These are phyloP conservation scores for Halichoerus grypus DNA, from an alignment of 2,113 vertebrate genomes.

Conservation along the genomic window DNA sequence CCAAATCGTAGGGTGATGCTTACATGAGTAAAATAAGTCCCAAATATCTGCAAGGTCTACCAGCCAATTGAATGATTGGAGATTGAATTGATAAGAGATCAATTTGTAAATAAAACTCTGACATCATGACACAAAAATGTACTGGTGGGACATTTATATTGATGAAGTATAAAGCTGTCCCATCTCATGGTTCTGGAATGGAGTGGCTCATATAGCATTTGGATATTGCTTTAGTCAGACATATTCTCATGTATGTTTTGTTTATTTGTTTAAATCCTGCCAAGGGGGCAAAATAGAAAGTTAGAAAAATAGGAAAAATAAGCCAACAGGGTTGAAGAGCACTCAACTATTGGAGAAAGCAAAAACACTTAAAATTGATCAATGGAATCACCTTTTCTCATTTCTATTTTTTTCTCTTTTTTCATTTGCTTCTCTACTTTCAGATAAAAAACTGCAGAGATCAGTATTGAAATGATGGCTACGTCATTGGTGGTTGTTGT, in stretches of 20 bases:
- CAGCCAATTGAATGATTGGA: not conserved
- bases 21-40: slow-evolving; percentile 59
- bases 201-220: not conserved
- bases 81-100: slow-evolving; percentile 50
- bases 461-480: not conserved
- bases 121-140: slow-evolving; percentile 64
- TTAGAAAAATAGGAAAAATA: slow-evolving; percentile 50
- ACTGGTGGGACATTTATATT: slow-evolving; percentile 63
- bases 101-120: slow-evolving; percentile 71
- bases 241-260: not conserved
- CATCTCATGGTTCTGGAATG: slow-evolving; percentile 20
- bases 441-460: not conserved
- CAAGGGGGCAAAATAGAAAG: slow-evolving; percentile 20
- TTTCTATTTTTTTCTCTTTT: not conserved
- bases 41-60: slow-evolving; percentile 57
- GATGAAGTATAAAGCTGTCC: slow-evolving; percentile 64
- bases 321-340: not conserved
- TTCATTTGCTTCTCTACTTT: slow-evolving; percentile 1
- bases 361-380: not conserved
- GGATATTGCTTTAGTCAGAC: slow-evolving; percentile 56
- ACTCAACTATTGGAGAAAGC: not conserved
- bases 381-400: not conserved
- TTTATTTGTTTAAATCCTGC: not conserved
- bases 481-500: not conserved
- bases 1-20: slow-evolving; percentile 38